Evolutionary conservation across 37 sponge, comb jelly and placozoan genomes (phyloP).

Genomic region (Petrosia ficiformis): DNA sequence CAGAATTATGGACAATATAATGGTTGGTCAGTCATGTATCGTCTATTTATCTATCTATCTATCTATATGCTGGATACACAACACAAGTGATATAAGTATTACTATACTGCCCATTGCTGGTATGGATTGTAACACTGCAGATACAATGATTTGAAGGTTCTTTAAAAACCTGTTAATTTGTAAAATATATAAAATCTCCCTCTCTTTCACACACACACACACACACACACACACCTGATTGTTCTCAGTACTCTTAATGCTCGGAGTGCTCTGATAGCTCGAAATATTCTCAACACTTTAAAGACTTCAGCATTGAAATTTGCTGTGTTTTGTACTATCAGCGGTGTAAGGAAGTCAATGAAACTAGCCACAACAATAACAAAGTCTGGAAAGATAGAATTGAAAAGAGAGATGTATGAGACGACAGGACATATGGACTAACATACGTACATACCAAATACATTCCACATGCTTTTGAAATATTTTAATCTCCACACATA

Average conservation of each 20-base stretch:
- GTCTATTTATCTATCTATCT: background rate
- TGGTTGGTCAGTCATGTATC: background rate
- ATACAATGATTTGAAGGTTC: constrained; percentile 81
- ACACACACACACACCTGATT: too few species aligned
- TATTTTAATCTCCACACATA: constrained; percentile 55
- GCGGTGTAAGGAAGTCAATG: too few species aligned
- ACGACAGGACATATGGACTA: background rate
- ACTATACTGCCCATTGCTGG: constrained; percentile 82
- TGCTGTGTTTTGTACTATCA: too few species aligned
- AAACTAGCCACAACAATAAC: background rate
- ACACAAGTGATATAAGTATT: constrained; percentile 70
- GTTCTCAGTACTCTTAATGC: background rate
- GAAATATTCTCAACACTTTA: background rate
- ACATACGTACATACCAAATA: constrained; percentile 67
- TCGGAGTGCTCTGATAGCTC: background rate
- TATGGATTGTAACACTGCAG: constrained; percentile 70
- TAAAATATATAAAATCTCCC: background rate
- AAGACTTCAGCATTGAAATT: background rate
- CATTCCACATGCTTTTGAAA: constrained; percentile 78
- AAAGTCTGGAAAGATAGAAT: background rate
- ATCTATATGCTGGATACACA: constrained; percentile 44
- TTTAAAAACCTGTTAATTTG: constrained; percentile 77
- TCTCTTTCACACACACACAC: too few species aligned
- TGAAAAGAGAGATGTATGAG: background rate
- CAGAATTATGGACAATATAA: background rate